phyloP scores from a whole-genome alignment of 2,888 invertebrate species.

The Marronus borbonicus region DNA sequence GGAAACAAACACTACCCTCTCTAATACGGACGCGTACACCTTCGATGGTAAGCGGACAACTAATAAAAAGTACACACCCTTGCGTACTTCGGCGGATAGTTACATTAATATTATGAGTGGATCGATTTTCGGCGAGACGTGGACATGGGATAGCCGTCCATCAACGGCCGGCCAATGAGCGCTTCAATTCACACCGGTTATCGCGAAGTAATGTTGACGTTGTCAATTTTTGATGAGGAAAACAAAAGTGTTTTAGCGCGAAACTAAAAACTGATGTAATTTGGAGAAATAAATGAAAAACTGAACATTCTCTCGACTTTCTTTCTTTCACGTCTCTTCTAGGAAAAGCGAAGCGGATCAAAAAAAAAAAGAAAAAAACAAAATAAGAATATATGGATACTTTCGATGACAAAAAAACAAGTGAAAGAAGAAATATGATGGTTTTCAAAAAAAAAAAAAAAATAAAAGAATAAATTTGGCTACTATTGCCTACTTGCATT shows the following conservation, averaged over 20 bases:
- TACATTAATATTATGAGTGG: constrained; percentile 29
- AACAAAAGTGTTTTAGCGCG: not conserved
- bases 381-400: no score
- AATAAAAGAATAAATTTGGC: no score
- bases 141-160: constrained; percentile 38
- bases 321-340: no score
- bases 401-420: no score
- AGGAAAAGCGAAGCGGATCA: no score
- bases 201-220: constrained; percentile 1
- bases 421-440: no score
- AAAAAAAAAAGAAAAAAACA: no score
- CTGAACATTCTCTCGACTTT: no score
- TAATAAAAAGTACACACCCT: constrained; percentile 44
- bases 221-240: constrained; percentile 20
- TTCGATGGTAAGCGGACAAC: constrained; percentile 17
- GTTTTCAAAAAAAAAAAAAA: no score
- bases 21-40: constrained; percentile 14
- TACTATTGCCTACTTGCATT: no score
- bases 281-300: no score
- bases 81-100: constrained; percentile 38
- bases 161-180: constrained; percentile 23
- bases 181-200: constrained; percentile 1
- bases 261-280: not conserved
- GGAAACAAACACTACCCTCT: constrained; percentile 3
- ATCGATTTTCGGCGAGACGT: constrained; percentile 40